phyloP scores from a whole-genome alignment of 2,113 vertebrate genomes.

The Podarcis raffonei region DNA sequence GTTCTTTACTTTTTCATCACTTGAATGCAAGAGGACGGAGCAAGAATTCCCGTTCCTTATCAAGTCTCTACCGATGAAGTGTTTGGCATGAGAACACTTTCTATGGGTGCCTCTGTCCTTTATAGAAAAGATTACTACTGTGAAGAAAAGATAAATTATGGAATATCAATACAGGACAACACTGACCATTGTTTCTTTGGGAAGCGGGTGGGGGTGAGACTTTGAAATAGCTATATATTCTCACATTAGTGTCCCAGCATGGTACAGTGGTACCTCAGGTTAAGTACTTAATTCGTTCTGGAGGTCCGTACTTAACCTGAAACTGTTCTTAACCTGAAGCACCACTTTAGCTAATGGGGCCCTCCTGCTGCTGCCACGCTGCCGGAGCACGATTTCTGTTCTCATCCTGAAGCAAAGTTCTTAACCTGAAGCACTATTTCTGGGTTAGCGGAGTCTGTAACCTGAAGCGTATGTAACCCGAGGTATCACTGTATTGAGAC shows the following conservation, averaged over 20 bases:
- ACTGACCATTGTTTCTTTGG: too few relatives aligned
- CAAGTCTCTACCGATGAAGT: background rate
- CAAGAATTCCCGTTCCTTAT: background rate
- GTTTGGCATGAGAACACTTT: background rate
- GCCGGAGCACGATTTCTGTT: too few relatives aligned
- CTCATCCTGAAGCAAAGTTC: too few relatives aligned
- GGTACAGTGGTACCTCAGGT: background rate
- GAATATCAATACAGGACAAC: background rate
- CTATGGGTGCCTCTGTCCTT: background rate
- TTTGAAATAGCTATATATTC: background rate
- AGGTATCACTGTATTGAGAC: background rate
- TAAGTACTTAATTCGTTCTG: too few relatives aligned
- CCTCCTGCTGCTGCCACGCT: too few relatives aligned
- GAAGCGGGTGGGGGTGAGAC: background rate
- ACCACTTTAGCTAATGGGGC: too few relatives aligned
- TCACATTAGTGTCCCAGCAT: background rate
- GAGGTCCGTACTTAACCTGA: too few relatives aligned
- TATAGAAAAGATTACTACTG: background rate
- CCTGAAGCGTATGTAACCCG: too few relatives aligned
- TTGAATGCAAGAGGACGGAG: background rate
- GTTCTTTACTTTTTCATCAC: background rate
- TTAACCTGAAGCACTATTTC: too few relatives aligned
- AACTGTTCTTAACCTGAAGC: too few relatives aligned
- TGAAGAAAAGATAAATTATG: background rate
- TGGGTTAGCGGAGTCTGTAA: too few relatives aligned